phyloP scores from a whole-genome alignment of 1,140 invertebrate species.

The Drosophila melanica region DNA sequence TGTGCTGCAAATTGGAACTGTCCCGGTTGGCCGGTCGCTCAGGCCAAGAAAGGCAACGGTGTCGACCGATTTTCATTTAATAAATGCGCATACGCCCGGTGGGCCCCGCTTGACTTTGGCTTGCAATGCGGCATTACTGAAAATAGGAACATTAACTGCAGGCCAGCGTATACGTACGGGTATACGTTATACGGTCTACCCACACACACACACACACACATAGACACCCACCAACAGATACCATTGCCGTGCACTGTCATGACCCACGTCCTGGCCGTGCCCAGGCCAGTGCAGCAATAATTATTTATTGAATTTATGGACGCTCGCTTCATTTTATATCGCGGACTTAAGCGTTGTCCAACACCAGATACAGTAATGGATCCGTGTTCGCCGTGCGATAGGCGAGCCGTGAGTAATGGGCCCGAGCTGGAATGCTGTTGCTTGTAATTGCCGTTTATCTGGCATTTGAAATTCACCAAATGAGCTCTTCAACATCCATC shows the following conservation, averaged over 20 bases:
- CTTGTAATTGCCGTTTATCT: slow-evolving; percentile 55
- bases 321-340: slow-evolving; percentile 64
- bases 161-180: slow-evolving; percentile 21
- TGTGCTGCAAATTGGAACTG: slow-evolving; percentile 76
- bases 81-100: slow-evolving; percentile 76
- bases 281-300: slow-evolving; percentile 51
- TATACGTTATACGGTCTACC: not conserved
- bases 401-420: slow-evolving; percentile 14
- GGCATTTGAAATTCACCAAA: slow-evolving; percentile 55
- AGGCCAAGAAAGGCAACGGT: slow-evolving; percentile 9
- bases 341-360: slow-evolving; percentile 67
- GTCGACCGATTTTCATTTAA: slow-evolving; percentile 68
- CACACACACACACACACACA: not conserved
- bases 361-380: slow-evolving; percentile 66
- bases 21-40: slow-evolving; percentile 28
- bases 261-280: slow-evolving; percentile 8
- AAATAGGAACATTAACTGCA: slow-evolving; percentile 74
- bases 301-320: slow-evolving; percentile 79
- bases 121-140: slow-evolving; percentile 24
- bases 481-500: not conserved
- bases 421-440: slow-evolving; percentile 30
- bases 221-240: slow-evolving; percentile 33
- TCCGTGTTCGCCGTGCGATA: slow-evolving; percentile 43
- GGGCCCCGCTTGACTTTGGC: slow-evolving; percentile 14
- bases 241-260: slow-evolving; percentile 28